Evolutionary conservation across 2,888 invertebrate genomes (phyloP).

Genomic region (Neria commutata): DNA sequence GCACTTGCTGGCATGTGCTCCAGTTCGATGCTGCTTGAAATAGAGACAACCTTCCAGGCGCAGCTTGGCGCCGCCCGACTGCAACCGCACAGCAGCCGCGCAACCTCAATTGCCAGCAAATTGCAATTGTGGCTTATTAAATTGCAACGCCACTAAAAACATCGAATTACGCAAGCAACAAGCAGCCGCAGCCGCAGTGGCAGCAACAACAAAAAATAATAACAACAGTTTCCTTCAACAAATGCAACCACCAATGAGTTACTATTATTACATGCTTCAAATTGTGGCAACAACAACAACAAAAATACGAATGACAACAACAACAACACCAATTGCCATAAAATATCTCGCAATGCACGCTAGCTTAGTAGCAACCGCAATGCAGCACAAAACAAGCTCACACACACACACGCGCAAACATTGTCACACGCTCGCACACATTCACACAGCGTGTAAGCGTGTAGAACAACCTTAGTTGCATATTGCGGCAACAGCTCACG

Average conservation of each 20-base stretch:
- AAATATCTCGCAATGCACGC: no score
- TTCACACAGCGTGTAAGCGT: constrained; percentile 26
- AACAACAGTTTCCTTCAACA: background rate
- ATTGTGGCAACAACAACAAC: background rate
- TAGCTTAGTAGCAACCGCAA: no score
- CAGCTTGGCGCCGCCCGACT: no score
- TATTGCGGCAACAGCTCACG: no score
- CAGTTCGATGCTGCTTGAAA: no score
- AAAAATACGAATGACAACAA: background rate
- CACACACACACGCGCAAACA: background rate
- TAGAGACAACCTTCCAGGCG: no score
- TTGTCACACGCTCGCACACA: background rate
- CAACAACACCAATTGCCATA: no score
- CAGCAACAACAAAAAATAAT: background rate
- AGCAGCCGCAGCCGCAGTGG: background rate
- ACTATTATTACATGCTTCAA: background rate
- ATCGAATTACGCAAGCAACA: no score
- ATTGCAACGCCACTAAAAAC: background rate
- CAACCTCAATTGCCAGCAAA: constrained; percentile 1
- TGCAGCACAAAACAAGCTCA: no score
- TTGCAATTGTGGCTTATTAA: background rate
- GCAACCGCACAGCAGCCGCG: no score
- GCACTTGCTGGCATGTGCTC: no score
- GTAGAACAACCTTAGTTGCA: constrained; percentile 28
- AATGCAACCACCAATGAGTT: constrained; percentile 2